Percentiles rank a stretch among this genome's conserved stretches.
phyloP scores from a whole-genome alignment of 1,140 invertebrate genomes.

The Anoplolepis gracilipes region DNA sequence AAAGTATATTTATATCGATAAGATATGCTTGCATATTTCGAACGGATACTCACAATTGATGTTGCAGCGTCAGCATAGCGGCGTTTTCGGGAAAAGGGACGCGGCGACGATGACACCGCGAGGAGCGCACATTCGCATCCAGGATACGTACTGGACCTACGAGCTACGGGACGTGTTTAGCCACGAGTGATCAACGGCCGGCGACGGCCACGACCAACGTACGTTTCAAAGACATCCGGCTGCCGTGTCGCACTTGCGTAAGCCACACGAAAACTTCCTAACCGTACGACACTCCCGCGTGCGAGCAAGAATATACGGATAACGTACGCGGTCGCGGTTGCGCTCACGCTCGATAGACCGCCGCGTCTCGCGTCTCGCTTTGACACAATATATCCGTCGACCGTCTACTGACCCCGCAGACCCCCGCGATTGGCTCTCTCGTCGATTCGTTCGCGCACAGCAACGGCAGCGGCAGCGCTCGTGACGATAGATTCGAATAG shows the following conservation, averaged over 20 bases:
- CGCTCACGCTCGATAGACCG: slow-evolving; percentile 60
- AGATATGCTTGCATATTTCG: not conserved
- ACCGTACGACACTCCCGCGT: not conserved
- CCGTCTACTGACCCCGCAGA: slow-evolving; percentile 75
- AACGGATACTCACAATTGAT: slow-evolving; percentile 73
- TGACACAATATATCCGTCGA: slow-evolving; percentile 80
- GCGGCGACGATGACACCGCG: slow-evolving; percentile 52
- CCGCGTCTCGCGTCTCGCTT: slow-evolving; percentile 67
- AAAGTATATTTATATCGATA: not conserved
- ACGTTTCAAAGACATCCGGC: slow-evolving; percentile 32
- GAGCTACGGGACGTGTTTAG: not conserved
- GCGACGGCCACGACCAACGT: not conserved
- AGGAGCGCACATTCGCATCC: slow-evolving; percentile 44
- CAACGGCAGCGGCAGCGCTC: slow-evolving; percentile 67
- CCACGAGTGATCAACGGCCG: not conserved
- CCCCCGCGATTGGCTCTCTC: slow-evolving; percentile 31
- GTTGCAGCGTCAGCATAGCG: slow-evolving; percentile 74
- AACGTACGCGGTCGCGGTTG: slow-evolving; percentile 49
- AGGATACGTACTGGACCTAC: slow-evolving; percentile 25
- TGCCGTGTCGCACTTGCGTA: not conserved
- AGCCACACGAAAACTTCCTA: not conserved
- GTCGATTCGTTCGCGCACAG: slow-evolving; percentile 7
- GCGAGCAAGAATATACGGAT: slow-evolving; percentile 3
- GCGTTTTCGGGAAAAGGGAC: slow-evolving; percentile 63
- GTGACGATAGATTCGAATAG: slow-evolving; percentile 29